phyloP scores from a whole-genome alignment of 2,797 vertebrate species.

The Acanthornis magna region DNA sequence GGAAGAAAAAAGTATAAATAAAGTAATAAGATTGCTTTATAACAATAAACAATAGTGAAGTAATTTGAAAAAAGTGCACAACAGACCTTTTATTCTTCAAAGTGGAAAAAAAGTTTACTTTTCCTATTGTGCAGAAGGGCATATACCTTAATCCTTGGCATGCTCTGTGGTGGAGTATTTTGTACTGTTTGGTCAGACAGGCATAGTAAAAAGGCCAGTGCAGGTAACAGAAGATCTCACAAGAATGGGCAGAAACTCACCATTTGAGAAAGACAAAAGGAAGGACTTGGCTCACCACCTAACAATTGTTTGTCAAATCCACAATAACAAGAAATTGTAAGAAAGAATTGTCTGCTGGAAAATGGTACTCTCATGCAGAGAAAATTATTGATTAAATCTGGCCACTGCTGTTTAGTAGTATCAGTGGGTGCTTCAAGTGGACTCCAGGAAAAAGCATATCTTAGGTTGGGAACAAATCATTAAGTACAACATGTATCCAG shows the following conservation, averaged over 20 bases:
- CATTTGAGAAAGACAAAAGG: neutral
- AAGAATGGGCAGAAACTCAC: neutral
- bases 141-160: neutral
- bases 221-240: neutral
- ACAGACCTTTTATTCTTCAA: neutral
- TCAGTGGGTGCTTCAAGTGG: neutral
- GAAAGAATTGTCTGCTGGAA: neutral
- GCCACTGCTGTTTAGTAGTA: neutral
- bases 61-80: neutral
- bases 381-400: neutral
- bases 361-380: neutral
- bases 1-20: neutral
- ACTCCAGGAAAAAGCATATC: neutral
- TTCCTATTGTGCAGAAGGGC: neutral
- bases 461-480: neutral
- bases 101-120: neutral
- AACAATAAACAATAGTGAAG: neutral
- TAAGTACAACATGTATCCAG: neutral
- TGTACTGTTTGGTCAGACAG: neutral
- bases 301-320: neutral
- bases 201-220: neutral
- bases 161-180: neutral
- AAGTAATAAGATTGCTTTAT: neutral
- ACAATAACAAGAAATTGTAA: neutral
- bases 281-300: neutral